A percentile compares a stretch with the other conserved stretches of the same genome.
Conservation (phyloP, 2,888 invertebrate species). For the Omphaloscelis lunosa region DNA sequence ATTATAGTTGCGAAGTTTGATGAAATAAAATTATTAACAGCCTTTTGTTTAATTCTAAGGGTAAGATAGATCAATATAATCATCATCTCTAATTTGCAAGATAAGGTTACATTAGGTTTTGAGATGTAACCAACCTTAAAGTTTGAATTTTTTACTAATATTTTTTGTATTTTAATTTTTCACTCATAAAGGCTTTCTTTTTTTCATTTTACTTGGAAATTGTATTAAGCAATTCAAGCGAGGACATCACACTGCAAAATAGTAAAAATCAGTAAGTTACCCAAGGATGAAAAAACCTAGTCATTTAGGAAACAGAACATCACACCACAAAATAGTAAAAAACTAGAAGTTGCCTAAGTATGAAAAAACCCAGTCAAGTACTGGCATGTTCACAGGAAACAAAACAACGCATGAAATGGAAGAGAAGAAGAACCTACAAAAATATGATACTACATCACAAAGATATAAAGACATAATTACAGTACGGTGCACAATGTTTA, state of each 20-base stretch:
- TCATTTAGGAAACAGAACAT: neutral
- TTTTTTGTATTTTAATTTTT: neutral
- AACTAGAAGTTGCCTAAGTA: neutral
- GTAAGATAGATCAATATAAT: neutral
- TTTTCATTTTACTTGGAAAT: neutral
- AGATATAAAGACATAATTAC: slow-evolving; percentile 48
- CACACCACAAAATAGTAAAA: neutral
- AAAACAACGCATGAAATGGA: neutral
- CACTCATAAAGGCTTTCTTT: neutral
- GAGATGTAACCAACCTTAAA: neutral
- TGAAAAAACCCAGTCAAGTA: no score
- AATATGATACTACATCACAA: slow-evolving; percentile 2
- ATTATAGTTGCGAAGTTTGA: neutral
- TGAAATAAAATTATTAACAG: neutral
- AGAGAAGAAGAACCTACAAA: neutral
- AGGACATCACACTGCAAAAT: neutral
- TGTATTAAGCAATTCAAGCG: no score
- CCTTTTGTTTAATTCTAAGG: neutral
- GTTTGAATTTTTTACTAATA: neutral
- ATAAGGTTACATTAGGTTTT: neutral
- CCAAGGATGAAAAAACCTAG: no score
- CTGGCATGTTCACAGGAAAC: neutral
- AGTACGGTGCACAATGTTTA: slow-evolving; percentile 51
- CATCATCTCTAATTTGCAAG: neutral
- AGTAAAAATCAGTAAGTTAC: neutral